phyloP scores from a whole-genome alignment of 2,888 invertebrate genomes.

The Gibbula magus region DNA sequence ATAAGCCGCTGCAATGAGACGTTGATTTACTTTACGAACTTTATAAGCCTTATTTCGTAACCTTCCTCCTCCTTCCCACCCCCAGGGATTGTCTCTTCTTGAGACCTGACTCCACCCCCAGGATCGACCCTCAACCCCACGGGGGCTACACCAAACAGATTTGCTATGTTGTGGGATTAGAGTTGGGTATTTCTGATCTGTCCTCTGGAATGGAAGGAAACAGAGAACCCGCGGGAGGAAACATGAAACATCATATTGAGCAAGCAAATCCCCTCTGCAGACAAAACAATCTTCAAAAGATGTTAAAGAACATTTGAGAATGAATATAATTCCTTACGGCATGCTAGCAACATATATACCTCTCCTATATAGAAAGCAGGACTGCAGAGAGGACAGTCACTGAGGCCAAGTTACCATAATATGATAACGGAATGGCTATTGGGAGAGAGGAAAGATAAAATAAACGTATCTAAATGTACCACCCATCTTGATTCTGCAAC shows the following conservation, averaged over 20 bases:
- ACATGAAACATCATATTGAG: neutral
- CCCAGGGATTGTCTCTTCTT: neutral
- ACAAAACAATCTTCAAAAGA: conserved; percentile 10
- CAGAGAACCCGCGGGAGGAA: neutral
- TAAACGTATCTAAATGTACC: neutral
- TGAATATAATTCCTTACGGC: neutral
- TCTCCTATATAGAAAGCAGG: too few relatives aligned
- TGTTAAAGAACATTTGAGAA: neutral
- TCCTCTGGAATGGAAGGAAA: neutral
- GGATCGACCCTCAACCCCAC: neutral
- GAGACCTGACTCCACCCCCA: neutral
- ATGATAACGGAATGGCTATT: neutral
- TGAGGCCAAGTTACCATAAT: too few relatives aligned
- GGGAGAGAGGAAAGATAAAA: neutral
- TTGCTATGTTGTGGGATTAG: neutral
- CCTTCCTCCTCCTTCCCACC: neutral
- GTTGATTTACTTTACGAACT: neutral
- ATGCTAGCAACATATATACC: too few relatives aligned
- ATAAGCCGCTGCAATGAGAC: neutral
- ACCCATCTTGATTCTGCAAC: neutral
- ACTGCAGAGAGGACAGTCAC: too few relatives aligned
- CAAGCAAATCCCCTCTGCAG: neutral
- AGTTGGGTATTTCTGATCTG: neutral
- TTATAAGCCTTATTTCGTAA: neutral
- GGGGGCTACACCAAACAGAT: neutral